Percentiles rank a stretch among this genome's conserved stretches.
Evolutionary conservation across 2,797 vertebrate genomes (phyloP).

Genomic region (Stomatorhinus walkeri): DNA sequence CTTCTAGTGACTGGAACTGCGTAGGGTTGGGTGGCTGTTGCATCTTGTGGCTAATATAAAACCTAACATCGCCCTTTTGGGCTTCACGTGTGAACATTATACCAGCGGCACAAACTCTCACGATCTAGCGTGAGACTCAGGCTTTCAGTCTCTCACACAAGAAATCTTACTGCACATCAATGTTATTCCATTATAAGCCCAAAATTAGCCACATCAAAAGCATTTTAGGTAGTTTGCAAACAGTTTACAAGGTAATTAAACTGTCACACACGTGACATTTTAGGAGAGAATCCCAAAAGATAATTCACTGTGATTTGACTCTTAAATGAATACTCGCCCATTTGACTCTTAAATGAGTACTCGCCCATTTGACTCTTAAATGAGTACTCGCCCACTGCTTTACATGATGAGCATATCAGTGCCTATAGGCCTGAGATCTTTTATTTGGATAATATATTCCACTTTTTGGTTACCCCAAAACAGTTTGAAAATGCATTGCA

Average conservation of each 20-base stretch:
- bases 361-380: background rate
- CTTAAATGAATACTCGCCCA: no score
- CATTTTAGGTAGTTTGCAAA: background rate
- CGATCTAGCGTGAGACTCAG: background rate
- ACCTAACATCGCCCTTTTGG: background rate
- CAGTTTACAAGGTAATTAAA: no score
- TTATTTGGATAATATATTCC: background rate
- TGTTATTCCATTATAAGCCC: background rate
- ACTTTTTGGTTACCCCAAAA: background rate
- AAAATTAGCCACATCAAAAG: background rate
- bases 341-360: background rate
- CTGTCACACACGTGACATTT: no score
- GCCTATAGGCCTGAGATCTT: background rate
- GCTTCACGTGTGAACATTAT: background rate
- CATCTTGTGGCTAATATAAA: background rate
- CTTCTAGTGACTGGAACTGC: background rate
- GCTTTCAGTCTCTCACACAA: background rate
- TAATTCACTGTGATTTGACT: no score
- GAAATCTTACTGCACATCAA: background rate
- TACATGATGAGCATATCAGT: background rate
- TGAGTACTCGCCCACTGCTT: background rate
- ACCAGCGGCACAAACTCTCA: background rate
- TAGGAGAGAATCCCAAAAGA: no score
- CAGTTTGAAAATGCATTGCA: background rate
- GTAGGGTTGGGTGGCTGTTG: background rate